Conservation (phyloP, 2,888 invertebrate genomes). For the Drosophila birchii region DNA sequence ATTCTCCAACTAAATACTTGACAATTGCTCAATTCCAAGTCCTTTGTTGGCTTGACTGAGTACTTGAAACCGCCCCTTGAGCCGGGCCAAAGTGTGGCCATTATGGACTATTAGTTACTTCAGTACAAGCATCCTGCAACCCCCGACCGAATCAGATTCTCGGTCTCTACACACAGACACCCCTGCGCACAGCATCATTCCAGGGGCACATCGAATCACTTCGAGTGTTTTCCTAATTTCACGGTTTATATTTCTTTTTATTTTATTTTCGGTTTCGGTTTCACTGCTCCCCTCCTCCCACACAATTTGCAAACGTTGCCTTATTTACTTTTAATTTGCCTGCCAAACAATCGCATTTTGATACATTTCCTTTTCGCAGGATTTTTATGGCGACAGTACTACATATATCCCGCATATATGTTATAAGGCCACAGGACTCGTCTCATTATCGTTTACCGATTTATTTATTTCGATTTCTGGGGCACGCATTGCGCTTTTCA, state of each 20-base stretch:
- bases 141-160: slow-evolving; percentile 5
- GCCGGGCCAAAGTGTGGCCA: slow-evolving; percentile 53
- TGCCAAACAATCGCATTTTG: slow-evolving; percentile 59
- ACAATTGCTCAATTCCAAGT: slow-evolving; percentile 22
- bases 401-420: slow-evolving; percentile 30
- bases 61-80: slow-evolving; percentile 21
- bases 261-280: slow-evolving; percentile 32
- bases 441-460: slow-evolving; percentile 47
- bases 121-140: slow-evolving; percentile 43
- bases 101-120: slow-evolving; percentile 64
- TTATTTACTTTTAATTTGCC: slow-evolving; percentile 77
- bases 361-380: slow-evolving; percentile 42
- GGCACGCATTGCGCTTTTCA: slow-evolving; percentile 59
- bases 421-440: not conserved
- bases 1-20: slow-evolving; percentile 14
- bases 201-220: slow-evolving; percentile 73
- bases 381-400: slow-evolving; percentile 51
- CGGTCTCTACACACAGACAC: slow-evolving; percentile 11
- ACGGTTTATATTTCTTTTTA: slow-evolving; percentile 58
- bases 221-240: slow-evolving; percentile 81
- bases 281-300: not conserved
- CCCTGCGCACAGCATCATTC: slow-evolving; percentile 20
- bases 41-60: slow-evolving; percentile 17
- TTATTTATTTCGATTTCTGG: slow-evolving; percentile 56
- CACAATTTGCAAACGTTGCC: slow-evolving; percentile 50